These are phyloP conservation scores for Plectropomus leopardus DNA, from an alignment of 2,113 vertebrate genomes.

Conservation along the genomic window DNA sequence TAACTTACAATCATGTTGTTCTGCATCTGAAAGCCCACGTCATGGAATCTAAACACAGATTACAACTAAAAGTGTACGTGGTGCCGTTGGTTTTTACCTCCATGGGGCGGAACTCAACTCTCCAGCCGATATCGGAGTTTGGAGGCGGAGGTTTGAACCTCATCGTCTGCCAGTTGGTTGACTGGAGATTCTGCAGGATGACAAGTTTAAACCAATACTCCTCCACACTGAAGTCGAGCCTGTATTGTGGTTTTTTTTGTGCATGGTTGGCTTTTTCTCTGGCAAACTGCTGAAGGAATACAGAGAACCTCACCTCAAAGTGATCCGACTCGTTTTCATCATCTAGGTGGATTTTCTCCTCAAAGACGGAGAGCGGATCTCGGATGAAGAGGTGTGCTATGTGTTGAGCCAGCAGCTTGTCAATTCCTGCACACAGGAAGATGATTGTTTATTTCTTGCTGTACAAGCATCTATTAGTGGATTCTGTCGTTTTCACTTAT, in stretches of 20 bases:
- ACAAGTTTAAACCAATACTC: neutral
- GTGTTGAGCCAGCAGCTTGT: conserved; percentile 97
- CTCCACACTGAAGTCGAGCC: no score
- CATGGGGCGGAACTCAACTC: conserved; percentile 98
- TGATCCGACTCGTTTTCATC: conserved; percentile 98
- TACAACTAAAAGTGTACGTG: neutral
- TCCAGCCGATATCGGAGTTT: conserved; percentile 99
- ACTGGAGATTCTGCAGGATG: conserved; percentile 93
- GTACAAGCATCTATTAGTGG: no score
- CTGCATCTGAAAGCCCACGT: neutral
- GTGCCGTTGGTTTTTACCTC: conserved; percentile 86
- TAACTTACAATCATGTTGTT: neutral
- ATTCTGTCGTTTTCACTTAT: neutral
- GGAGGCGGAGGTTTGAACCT: conserved; percentile 98
- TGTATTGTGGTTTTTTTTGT: neutral
- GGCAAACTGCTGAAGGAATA: neutral
- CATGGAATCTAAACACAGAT: neutral
- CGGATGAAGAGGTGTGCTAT: conserved; percentile 99
- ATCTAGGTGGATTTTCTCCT: conserved; percentile 96
- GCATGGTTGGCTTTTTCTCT: no score
- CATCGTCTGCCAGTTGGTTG: conserved; percentile 99
- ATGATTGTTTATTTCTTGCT: neutral
- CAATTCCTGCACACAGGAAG: conserved; percentile 89
- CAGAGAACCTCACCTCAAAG: conserved; percentile 89
- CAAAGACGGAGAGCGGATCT: conserved; percentile 94